phyloP scores from a whole-genome alignment of 2,797 vertebrate genomes.

The Tapera naevia region DNA sequence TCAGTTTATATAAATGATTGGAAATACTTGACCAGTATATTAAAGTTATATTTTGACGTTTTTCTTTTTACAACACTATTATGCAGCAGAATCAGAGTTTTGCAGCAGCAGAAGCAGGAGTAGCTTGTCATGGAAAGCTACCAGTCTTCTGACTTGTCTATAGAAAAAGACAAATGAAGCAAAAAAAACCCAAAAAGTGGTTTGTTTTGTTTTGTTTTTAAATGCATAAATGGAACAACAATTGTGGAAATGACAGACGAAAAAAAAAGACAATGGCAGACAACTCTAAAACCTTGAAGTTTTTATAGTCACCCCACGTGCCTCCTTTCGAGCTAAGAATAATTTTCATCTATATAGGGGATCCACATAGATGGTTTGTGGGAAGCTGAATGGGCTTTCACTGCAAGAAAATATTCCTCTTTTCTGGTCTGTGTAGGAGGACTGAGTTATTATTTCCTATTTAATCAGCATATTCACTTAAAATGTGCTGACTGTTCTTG shows the following conservation, averaged over 20 bases:
- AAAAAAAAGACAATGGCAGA: neutral
- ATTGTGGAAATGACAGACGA: neutral
- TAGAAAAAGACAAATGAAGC: conserved; percentile 10
- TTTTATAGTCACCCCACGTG: neutral
- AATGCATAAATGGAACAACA: neutral
- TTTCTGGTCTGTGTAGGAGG: neutral
- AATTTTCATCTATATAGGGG: neutral
- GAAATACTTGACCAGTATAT: neutral
- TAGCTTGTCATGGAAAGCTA: conserved; percentile 5
- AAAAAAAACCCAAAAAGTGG: neutral
- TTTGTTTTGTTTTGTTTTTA: neutral
- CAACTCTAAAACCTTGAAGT: neutral
- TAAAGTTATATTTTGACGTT: neutral
- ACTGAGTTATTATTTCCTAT: conserved; percentile 1
- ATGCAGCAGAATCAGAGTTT: neutral
- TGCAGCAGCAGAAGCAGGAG: neutral
- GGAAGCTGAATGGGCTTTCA: neutral
- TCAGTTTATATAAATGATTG: neutral
- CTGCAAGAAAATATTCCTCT: neutral
- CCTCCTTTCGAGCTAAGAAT: neutral
- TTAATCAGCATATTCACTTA: conserved; percentile 40
- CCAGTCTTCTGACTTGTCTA: neutral
- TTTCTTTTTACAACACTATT: neutral
- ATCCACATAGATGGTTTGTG: neutral
- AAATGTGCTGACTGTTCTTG: conserved; percentile 12